These are phyloP conservation scores for Hyaena hyaena DNA, from an alignment of 2,113 vertebrate species.

Conservation along the genomic window DNA sequence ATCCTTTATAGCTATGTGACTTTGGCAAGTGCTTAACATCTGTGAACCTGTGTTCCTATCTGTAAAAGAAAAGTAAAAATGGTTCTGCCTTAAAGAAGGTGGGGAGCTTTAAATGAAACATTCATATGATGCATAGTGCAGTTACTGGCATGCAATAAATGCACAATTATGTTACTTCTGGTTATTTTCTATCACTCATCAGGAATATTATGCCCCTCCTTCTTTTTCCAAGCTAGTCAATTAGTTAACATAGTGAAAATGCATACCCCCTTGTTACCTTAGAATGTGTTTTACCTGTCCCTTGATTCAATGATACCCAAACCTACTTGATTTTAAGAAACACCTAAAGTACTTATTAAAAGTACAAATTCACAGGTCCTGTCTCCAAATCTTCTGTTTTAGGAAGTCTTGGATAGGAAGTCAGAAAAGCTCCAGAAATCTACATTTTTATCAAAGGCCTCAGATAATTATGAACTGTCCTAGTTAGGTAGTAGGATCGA, in stretches of 20 bases:
- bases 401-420: background rate
- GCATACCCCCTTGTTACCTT: background rate
- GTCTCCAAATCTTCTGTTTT: background rate
- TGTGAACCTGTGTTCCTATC: background rate
- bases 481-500: background rate
- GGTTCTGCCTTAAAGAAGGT: background rate
- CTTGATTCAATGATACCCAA: background rate
- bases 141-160: background rate
- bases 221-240: background rate
- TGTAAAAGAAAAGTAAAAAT: background rate
- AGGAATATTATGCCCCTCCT: background rate
- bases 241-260: background rate
- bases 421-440: background rate
- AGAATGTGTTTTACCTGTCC: background rate
- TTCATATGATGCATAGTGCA: background rate
- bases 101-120: background rate
- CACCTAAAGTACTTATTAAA: background rate
- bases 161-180: background rate
- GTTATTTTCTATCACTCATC: background rate
- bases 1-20: background rate
- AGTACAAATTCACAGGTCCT: background rate
- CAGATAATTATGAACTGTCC: background rate
- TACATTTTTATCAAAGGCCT: background rate
- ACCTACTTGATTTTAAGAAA: constrained; percentile 34
- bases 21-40: background rate